phyloP scores from a whole-genome alignment of 2,113 vertebrate species.

The Protomyctophum bolini region DNA sequence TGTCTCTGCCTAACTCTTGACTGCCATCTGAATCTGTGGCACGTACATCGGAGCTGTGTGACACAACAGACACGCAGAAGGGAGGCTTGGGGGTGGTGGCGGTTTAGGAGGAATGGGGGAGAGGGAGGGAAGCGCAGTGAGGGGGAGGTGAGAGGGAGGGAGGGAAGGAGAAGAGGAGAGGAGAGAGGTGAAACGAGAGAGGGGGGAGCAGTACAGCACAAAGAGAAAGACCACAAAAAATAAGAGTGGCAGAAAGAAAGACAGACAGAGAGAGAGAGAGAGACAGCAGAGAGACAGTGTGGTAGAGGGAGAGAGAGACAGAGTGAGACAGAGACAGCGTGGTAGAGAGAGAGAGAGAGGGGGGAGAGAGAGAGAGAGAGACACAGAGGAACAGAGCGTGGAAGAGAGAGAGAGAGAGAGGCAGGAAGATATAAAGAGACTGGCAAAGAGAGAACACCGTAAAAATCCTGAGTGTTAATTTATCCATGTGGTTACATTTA shows the following conservation, averaged over 20 bases:
- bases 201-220: background rate
- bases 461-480: too few relatives aligned
- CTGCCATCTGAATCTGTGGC: constrained; percentile 1
- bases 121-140: constrained; percentile 1
- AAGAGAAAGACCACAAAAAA: background rate
- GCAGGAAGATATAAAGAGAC: constrained; percentile 35
- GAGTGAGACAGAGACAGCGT: background rate
- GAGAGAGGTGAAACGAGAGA: background rate
- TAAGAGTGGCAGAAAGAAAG: background rate
- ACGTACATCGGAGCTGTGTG: background rate
- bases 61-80: background rate
- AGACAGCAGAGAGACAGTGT: background rate
- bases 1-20: background rate
- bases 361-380: constrained; percentile 6
- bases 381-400: background rate
- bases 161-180: constrained; percentile 2
- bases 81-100: background rate
- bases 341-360: constrained; percentile 19
- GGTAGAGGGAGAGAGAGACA: background rate
- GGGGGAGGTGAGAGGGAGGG: background rate
- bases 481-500: too few relatives aligned
- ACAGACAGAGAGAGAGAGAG: background rate
- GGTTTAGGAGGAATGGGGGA: background rate
- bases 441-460: constrained; percentile 10
- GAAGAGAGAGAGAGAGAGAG: constrained; percentile 7